phyloP scores from a whole-genome alignment of 2,888 invertebrate species.

The Arrhopalites spinosus region DNA sequence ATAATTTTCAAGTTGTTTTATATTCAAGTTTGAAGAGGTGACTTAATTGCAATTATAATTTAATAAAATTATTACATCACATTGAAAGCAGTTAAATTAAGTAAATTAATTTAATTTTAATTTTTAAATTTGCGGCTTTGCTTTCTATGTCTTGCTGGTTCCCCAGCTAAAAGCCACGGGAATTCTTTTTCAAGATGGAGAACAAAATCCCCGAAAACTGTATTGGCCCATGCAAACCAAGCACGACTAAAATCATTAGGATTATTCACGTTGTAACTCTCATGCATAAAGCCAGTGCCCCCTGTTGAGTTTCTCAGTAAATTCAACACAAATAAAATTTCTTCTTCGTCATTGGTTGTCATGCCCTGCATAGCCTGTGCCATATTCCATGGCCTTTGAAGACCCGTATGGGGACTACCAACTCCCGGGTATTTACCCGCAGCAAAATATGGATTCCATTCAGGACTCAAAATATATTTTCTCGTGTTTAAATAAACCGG shows the following conservation, averaged over 20 bases:
- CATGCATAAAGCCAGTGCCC: slow-evolving; percentile 52
- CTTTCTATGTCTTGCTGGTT: no score
- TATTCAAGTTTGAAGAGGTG: no score
- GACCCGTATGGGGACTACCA: slow-evolving; percentile 51
- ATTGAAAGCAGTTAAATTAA: no score
- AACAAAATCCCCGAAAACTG: slow-evolving; percentile 52
- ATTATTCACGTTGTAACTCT: slow-evolving; percentile 46
- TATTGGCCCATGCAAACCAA: slow-evolving; percentile 54
- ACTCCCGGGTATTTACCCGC: slow-evolving; percentile 46
- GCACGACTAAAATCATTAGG: slow-evolving; percentile 40
- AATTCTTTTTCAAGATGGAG: slow-evolving; percentile 43
- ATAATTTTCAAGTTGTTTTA: no score
- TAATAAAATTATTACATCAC: no score
- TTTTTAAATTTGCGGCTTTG: no score
- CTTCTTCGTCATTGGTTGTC: slow-evolving; percentile 44
- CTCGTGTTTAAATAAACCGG: slow-evolving; percentile 48
- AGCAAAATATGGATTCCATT: slow-evolving; percentile 49
- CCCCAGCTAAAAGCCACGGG: slow-evolving; percentile 29
- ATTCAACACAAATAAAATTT: slow-evolving; percentile 45
- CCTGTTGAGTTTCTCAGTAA: slow-evolving; percentile 47
- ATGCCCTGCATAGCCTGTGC: slow-evolving; percentile 51
- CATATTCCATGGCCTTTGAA: slow-evolving; percentile 50
- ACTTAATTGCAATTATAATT: no score
- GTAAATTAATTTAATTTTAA: no score
- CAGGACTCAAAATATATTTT: slow-evolving; percentile 45